Evolutionary conservation across 2,797 vertebrate species (phyloP).

Genomic region (Aratinga solstitialis): DNA sequence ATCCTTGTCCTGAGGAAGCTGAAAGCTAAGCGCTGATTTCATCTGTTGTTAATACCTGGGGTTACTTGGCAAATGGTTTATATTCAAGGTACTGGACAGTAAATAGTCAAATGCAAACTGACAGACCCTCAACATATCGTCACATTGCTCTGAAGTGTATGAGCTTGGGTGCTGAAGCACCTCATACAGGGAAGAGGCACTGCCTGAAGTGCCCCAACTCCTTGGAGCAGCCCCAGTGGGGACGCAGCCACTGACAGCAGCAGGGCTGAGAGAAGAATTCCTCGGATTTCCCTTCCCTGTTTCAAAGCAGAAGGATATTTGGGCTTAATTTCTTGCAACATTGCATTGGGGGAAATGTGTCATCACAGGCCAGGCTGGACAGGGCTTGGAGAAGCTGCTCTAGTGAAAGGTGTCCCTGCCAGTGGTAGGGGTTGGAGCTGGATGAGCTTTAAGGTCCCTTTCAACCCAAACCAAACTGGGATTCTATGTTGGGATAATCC

Average conservation of each 20-base stretch:
- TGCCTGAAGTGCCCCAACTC: not conserved
- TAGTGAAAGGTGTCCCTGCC: not conserved
- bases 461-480: not conserved
- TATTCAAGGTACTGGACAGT: not conserved
- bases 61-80: not conserved
- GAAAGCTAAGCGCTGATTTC: not conserved
- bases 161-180: not conserved
- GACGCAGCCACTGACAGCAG: accelerated
- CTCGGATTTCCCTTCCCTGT: not conserved
- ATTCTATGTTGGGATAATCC: constrained; percentile 5
- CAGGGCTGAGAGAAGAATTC: not conserved
- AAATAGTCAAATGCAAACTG: not conserved
- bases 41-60: not conserved
- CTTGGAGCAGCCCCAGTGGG: not conserved
- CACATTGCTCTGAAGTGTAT: not conserved
- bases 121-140: not conserved
- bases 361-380: not conserved
- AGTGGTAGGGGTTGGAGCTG: not conserved
- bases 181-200: not conserved
- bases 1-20: not conserved
- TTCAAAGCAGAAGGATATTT: not conserved
- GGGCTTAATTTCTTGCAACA: not conserved
- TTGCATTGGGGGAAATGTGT: not conserved
- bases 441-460: not conserved
- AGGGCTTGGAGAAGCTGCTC: not conserved